These are phyloP conservation scores for Scolopax mira DNA, from an alignment of 2,113 vertebrate genomes.

Conservation along the genomic window DNA sequence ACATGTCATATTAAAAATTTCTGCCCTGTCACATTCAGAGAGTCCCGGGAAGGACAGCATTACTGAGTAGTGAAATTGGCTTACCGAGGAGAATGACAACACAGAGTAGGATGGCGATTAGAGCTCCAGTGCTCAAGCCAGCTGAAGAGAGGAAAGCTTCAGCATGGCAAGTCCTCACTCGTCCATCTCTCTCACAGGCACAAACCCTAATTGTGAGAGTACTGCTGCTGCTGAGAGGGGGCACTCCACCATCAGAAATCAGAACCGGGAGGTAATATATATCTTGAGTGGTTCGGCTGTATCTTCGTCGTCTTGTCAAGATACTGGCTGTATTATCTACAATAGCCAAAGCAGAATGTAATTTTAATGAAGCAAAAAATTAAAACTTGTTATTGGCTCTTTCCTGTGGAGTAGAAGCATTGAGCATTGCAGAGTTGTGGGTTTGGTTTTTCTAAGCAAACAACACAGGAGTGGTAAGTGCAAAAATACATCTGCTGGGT, in stretches of 20 bases:
- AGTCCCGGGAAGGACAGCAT: background rate
- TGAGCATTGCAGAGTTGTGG: background rate
- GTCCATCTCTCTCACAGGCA: slow-evolving; percentile 84
- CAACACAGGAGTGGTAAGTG: background rate
- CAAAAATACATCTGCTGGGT: background rate
- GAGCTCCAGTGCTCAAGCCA: slow-evolving; percentile 93
- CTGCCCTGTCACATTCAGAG: background rate
- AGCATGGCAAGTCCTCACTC: slow-evolving; percentile 85
- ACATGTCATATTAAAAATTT: background rate
- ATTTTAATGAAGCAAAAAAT: slow-evolving; percentile 3
- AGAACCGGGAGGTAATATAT: slow-evolving; percentile 87
- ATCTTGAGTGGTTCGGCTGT: slow-evolving; percentile 88
- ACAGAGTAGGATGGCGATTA: slow-evolving; percentile 96
- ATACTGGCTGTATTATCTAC: slow-evolving; percentile 90
- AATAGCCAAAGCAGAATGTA: slow-evolving; percentile 39
- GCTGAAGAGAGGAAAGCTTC: slow-evolving; percentile 93
- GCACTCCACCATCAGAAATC: slow-evolving; percentile 91
- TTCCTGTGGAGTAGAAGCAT: background rate
- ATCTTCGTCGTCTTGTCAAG: slow-evolving; percentile 79
- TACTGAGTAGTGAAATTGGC: background rate
- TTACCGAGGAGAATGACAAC: slow-evolving; percentile 95
- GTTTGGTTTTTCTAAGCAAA: background rate
- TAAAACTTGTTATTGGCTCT: background rate
- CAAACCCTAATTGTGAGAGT: slow-evolving; percentile 93
- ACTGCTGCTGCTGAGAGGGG: slow-evolving; percentile 90